A percentile compares a stretch with the other conserved stretches of the same genome.
phyloP scores from a whole-genome alignment of 2,113 vertebrate species.

The sheep (Ovis aries) region ARS-UI_Ramb_v3.0 NC_056054.1:132978001-132978500 shows the following conservation, averaged over 20 bases:
- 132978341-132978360: not conserved
- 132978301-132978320: no score
- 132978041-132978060: not conserved
- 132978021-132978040: not conserved
- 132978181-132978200: no score
- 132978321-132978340: no score
- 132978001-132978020: not conserved
- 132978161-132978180: accelerated
- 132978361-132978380: not conserved
- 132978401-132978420: no score
- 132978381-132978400: not conserved
- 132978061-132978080: not conserved
- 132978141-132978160: no score
- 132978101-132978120: accelerated
- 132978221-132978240: no score
- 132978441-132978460: no score
- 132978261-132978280: not conserved
- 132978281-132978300: not conserved
- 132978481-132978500: not conserved
- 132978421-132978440: not conserved
- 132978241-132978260: not conserved
- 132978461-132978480: not conserved
- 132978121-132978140: not conserved
- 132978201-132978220: not conserved
- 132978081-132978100: not conserved